phyloP scores from a whole-genome alignment of 2,113 vertebrate genomes.

The Equus quagga region DNA sequence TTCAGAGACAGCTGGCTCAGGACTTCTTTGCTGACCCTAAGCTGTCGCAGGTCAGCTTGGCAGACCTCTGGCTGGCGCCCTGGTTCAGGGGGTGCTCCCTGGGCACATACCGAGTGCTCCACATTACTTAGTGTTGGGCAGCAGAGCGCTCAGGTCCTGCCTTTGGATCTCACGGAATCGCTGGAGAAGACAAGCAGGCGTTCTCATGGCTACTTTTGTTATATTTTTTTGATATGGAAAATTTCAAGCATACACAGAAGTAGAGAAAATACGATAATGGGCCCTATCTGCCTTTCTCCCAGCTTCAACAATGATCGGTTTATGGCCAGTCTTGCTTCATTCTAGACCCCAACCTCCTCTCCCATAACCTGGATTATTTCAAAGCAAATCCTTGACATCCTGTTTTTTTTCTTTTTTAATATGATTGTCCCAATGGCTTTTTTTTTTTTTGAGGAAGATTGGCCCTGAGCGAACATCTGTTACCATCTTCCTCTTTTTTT shows the following conservation, averaged over 20 bases:
- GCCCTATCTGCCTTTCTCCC: not conserved
- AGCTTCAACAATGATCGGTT: not conserved
- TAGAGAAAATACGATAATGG: not conserved
- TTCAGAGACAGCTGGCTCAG: not conserved
- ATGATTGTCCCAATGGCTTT: too few species aligned
- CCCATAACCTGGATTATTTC: not conserved
- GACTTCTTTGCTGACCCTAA: not conserved
- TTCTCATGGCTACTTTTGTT: not conserved
- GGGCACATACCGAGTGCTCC: fast-evolving
- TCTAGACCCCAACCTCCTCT: not conserved
- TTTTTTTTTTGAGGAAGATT: too few species aligned
- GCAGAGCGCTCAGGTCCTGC: not conserved
- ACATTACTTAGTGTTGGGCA: fast-evolving
- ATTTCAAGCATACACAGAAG: not conserved
- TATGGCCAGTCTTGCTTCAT: not conserved
- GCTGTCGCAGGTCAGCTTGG: not conserved
- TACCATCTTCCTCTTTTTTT: too few species aligned
- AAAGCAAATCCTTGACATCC: not conserved
- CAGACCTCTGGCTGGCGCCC: not conserved
- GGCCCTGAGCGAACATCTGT: too few species aligned
- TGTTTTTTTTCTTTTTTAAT: too few species aligned
- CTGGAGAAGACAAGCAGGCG: not conserved
- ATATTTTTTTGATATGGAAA: not conserved
- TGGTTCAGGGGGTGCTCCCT: not conserved
- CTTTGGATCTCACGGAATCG: too few species aligned